Evolutionary conservation across 2,113 vertebrate genomes (phyloP).

Genomic region (Pampusana beccarii): DNA sequence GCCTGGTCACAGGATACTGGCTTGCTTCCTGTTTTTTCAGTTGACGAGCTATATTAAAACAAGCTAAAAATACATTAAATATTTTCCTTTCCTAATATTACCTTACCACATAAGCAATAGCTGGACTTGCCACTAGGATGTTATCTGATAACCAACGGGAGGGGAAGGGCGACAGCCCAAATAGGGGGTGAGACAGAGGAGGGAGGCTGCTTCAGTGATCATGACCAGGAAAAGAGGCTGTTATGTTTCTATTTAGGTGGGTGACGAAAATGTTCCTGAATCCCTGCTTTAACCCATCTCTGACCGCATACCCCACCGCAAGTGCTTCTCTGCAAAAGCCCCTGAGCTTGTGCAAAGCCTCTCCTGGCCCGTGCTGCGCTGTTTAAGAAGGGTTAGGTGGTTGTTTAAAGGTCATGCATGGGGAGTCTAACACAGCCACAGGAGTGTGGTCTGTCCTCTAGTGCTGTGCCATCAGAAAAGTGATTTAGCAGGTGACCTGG

Average conservation of each 20-base stretch:
- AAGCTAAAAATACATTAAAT: constrained; percentile 73
- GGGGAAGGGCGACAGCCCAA: neutral
- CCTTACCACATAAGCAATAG: constrained; percentile 58
- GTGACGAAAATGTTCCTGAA: constrained; percentile 22
- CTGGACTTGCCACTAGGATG: constrained; percentile 42
- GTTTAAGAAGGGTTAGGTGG: neutral
- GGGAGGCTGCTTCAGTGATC: neutral
- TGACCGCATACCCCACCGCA: neutral
- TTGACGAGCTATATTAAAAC: constrained; percentile 71
- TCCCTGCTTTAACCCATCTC: constrained; percentile 6
- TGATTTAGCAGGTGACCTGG: neutral
- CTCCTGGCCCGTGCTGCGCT: neutral
- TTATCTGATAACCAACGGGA: constrained; percentile 60
- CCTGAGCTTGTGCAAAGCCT: neutral
- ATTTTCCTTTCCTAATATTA: constrained; percentile 75
- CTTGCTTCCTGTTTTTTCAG: constrained; percentile 62
- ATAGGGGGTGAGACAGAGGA: neutral
- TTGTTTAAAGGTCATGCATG: neutral
- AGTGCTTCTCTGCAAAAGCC: neutral
- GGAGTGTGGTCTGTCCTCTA: neutral
- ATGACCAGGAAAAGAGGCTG: neutral
- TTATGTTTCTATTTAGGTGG: constrained; percentile 44
- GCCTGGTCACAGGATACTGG: constrained; percentile 23
- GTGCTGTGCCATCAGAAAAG: neutral
- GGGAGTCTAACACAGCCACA: neutral